Base-by-base conservation (phyloP, 2,888 invertebrate species). In the Caenorhabditis sp. region DNA sequence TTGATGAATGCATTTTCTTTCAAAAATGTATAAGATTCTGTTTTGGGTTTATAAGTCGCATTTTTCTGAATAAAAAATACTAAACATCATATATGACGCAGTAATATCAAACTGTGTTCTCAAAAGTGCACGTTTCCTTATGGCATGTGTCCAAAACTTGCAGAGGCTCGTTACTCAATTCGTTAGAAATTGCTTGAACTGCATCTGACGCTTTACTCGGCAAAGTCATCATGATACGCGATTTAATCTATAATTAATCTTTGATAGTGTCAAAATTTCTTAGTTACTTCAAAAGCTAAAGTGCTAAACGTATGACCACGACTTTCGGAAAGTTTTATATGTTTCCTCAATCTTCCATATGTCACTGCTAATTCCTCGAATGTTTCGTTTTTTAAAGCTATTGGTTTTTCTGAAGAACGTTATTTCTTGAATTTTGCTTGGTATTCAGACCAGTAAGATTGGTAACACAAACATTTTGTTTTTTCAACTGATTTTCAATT, bases 121-220 rank as follows among this genome's bases (percentile, higher is more conserved):
- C 70, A 22, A 47, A 69, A 9, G 70, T 72, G 56, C 86, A 86
- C 5, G 68, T 64, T 20, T 69, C 70, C 18, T 62, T 83, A 11
- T 74, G 58, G 67, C 86, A 86, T 20, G 76, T 77, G 28, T 84
- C 84, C 15, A 86, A 40, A 8, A 72, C 67, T 56, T 82, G 68
- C 26, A 80, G 64, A 8, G 84, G 79, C 0, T 68, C 82, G 70
- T 86, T 84, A 22, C 71, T 64, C 0, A 86, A 60, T 28, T 86
- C 86, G 40, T 76, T 71, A 9, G 86, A 84, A 50, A 86, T 56
- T 8, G 79, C 70, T 61, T 86, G 84, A 13, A 86, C 58, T 20
- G 74, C 80, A n/a, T 71, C 44, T 2, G 58, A 44, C n/a, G 81
- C 74, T n/a, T 71, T 44, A 8, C 35, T 61, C 2, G 77, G 72